Conservation (phyloP, 2,113 vertebrate species). For the Myotis brandtii region DNA sequence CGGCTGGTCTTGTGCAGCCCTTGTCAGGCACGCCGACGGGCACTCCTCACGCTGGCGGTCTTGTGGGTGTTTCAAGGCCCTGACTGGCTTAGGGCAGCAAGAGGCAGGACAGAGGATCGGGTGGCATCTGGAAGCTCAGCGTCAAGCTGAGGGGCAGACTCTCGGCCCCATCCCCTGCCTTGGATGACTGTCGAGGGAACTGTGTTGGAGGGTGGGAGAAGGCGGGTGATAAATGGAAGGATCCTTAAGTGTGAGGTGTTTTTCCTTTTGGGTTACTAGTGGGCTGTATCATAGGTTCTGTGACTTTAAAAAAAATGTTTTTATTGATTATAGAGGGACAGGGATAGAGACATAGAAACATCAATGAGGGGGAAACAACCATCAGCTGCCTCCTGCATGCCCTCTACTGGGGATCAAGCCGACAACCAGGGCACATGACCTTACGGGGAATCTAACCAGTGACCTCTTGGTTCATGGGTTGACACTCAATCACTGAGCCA, state of each 20-base stretch:
- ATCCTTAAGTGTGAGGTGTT: neutral
- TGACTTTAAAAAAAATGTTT: neutral
- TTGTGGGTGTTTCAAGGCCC: neutral
- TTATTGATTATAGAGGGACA: too few species aligned
- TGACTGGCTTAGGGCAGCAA: neutral
- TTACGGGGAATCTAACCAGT: too few species aligned
- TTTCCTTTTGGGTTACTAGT: neutral
- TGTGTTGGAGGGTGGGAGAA: neutral
- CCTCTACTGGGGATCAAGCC: too few species aligned
- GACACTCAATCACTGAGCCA: too few species aligned
- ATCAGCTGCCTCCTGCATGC: too few species aligned
- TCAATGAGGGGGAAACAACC: too few species aligned
- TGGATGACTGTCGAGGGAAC: neutral
- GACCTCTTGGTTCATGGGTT: too few species aligned
- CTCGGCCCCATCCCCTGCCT: neutral
- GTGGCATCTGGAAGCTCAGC: neutral
- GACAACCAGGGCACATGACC: too few species aligned
- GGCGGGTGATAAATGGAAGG: neutral
- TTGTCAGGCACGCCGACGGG: rapidly evolving
- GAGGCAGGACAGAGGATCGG: neutral
- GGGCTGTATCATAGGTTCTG: neutral
- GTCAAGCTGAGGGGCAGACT: neutral
- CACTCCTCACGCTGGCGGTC: rapidly evolving
- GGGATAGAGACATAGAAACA: too few species aligned
- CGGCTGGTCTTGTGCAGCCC: neutral